Base-by-base conservation (phyloP, 2,797 vertebrate species). In the Sebastes matsubarae region DNA sequence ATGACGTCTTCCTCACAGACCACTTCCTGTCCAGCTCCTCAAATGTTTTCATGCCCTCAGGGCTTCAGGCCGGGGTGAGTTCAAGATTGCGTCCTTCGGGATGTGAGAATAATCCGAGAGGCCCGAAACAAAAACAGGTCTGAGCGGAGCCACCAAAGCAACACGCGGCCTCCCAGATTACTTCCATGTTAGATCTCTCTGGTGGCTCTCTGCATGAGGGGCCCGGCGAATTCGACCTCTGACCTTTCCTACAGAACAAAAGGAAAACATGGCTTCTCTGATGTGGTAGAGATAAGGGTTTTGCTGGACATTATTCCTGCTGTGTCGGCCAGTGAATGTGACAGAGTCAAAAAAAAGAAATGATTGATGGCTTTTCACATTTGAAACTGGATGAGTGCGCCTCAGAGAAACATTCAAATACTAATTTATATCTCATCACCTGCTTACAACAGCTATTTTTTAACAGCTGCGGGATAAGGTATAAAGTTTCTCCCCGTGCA, bases 11-110 rank as follows among this genome's bases (percentile, higher is more conserved):
- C 71, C 65, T 83, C 87, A 58, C 74, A 77, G 89, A 92, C 89
- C 93, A 81, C 94, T 95, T 96, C 95, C 95, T 94, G 93, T 77
- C 82, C 78, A 63, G 42, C 27, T 87, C 82, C 68, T 75, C 68
- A 16, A 55, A 88, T 87, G 80, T 92, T 92, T 88, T 81, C 78
- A 74, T 75, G 80, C 86, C 79, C 68, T 79, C 34, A 0, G 72
- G 68, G 79, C 73, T 58, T 64, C 63, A 11, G 72, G 74, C 74
- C 2, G 12, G 25, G 80, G 8, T 16, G 61, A 58, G 79, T 68
- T 87, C 32, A 36, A 81, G 50, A 63, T 65, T 1, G n/a, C 2
- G 8, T 86, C 89, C 88, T 24, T 24, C 4, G 84, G 91, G 90
- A 86, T n/a, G 24, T 20, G 67, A 77, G 52, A 88, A 85, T 85